Evolutionary conservation across 30 jellyfish, hydroid and myxozoan genomes (phyloP), one percentile per base, ranked within the genome.

Genomic region (Hydra vulgaris): DNA sequence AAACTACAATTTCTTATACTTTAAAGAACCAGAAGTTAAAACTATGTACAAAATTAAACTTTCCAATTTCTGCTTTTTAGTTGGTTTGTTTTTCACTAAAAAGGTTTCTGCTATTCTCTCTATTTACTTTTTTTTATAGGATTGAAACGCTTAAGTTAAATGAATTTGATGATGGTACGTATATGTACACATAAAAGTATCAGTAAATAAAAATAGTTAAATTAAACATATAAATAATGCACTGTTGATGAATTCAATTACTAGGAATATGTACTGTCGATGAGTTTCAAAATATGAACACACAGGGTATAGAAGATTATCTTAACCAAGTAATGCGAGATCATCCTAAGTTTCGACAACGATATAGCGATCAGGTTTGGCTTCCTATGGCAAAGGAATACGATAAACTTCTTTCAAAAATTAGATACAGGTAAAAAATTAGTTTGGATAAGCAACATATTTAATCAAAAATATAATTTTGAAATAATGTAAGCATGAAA

Each of bases 341-440:
- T 26, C 98, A 91, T 79, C 98, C 98, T 19, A 85, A 91, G 20
- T 83, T 82, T 21, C 83, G 96, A 21, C 95, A 91, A 26, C 79
- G 98, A 21, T 86, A 40, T 81, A 82, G 95, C 71, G 96, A 91
- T 17, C 98, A 91, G 66, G 70, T 80, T 23, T 78, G 85, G 85
- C 77, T 91, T 23, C 83, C 98, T 17, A 84, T 91, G 96, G 78
- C 88, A 67, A 77, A 80, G 71, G 70, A 81, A 68, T 82, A 27
- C 23, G 87, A 80, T 80, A 73, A 66, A 23, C 84, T 80, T 7
- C 24, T 80, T 18, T 66, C 84, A 0, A 25, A 27, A 16, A 66
- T 80, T 1, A 80, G 87, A 66, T 27, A 80, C 75, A 80, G 87
- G 87, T 80, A 18, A 19, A 3, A 73, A 5, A 26, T 8, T 3